Evolutionary conservation across 2,113 vertebrate species (phyloP), one percentile per base, ranked within the genome.

Genomic region (Miniopterus natalensis): DNA sequence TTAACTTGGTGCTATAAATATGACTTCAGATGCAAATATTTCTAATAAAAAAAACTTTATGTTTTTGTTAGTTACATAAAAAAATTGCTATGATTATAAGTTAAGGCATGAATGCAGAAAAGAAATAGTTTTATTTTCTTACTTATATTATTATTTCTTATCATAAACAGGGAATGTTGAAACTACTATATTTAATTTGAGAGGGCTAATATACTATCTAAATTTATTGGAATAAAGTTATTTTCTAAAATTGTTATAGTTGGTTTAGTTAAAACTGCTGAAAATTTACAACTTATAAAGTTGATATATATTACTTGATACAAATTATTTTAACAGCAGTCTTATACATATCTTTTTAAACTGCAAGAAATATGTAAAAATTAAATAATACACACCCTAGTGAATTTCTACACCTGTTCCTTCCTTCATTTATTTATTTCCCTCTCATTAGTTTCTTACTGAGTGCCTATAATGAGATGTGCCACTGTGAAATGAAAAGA

Each of bases 191-290:
- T 55, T 73, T 86, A 71, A 83, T 45, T 74, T 84, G 42, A 63
- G 42, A 59, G 70, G 8, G 17, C 1, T 47, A 70, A 84, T 84
- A 88, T n/a, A 68, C 25, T 74, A 92, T 79, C n/a, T 70, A 31
- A n/a, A 47, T 80, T 79, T 31, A 23, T 14, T 63, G 6, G 1
- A 80, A 88, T 59, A 59, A 45, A 40, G 1, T 88, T 63, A 53
- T 42, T 90, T 95, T 84, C 21, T 59, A 68, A 68, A 66, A 61
- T 53, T 25, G 0, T 17, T 59, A 49, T 47, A 66, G 13, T 40
- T 75, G 17, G 20, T 23, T 93, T 93, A 84, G 51, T 77, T 93
- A 84, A 59, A 80, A 77, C 15, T 78, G 81, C n/a, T 75, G 11
- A 93, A 84, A 88, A 84, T 88, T 11, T 68, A 31, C 53, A 74